phyloP scores from a whole-genome alignment of 2,888 invertebrate species.

The Malthinus flaveolus region DNA sequence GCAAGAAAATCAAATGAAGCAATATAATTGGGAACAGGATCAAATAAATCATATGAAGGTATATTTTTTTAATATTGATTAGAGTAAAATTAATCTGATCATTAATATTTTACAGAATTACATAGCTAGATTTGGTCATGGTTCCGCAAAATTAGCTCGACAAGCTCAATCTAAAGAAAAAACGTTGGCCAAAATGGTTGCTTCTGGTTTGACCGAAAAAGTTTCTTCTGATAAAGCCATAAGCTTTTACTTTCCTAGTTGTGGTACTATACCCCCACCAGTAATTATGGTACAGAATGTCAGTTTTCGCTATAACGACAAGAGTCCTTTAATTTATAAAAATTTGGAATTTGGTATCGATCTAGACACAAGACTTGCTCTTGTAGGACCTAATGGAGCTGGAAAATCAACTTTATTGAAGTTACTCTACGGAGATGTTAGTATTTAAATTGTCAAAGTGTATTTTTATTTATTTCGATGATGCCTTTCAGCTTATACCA shows the following conservation, averaged over 20 bases:
- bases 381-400: slow-evolving; percentile 98
- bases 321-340: slow-evolving; percentile 90
- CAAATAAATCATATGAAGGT: slow-evolving; percentile 99
- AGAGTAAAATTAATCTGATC: neutral
- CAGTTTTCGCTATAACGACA: slow-evolving; percentile 89
- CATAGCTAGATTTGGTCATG: slow-evolving; percentile 98
- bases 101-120: slow-evolving; percentile 70
- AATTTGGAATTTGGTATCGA: slow-evolving; percentile 99
- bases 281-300: slow-evolving; percentile 99
- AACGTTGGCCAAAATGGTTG: slow-evolving; percentile 98
- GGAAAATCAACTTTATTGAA: slow-evolving; percentile 98
- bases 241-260: slow-evolving; percentile 94
- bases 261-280: slow-evolving; percentile 96
- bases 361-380: slow-evolving; percentile 90
- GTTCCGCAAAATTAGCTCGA: slow-evolving; percentile 95
- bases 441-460: slow-evolving; percentile 41
- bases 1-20: slow-evolving; percentile 97
- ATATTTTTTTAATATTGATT: slow-evolving; percentile 20
- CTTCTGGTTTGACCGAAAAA: slow-evolving; percentile 95
- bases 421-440: slow-evolving; percentile 89
- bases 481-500: slow-evolving; percentile 73
- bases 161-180: slow-evolving; percentile 99
- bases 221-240: slow-evolving; percentile 88
- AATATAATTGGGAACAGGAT: slow-evolving; percentile 99
- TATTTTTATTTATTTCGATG: neutral